Base-by-base conservation (phyloP, 2,888 invertebrate species). In the Griposia aprilina region DNA sequence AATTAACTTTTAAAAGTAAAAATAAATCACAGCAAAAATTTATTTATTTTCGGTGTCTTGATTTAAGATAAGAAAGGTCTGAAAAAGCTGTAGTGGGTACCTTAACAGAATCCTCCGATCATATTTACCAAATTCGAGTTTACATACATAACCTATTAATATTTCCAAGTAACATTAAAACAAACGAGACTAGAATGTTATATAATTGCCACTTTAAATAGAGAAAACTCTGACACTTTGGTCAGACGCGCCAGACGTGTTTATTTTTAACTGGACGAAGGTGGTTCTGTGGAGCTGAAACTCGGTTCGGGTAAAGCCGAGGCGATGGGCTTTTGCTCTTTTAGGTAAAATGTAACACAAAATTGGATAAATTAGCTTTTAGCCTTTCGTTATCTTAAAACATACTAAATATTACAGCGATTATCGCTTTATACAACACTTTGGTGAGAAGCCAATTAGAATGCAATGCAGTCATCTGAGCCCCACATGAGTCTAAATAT, bases 191-290 rank as follows among this genome's bases (percentile, higher is more conserved):
- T 36, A 60, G 10, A 50, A 41, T 41, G 48, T 41, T 3, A 45
- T 45, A 30, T 50, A 20, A 57, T 69, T 26, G 45, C 2, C 36
- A n/a, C 2, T 50, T 15, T 20, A 41, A 59, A 69, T 17, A 59
- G 26, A 45, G 11, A 36, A 63, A 59, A 69, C 15, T 62, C 45
- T 26, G 50, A 55, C 63, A 69, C 11, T 52, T 5, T 26, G 48
- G 15, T 59, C 71, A 72, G 59, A 30, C 41, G 57, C n/a, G 52
- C 52, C 74, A 36, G 70, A 36, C 62, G 15, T 62, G 71, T 82
- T 84, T 82, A 82, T 84, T 84, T 84, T 82, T 80, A 84, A 50
- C 74, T 52, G 68, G 63, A 72, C 60, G 45, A 80, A 69, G 75
- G 71, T 67, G 50, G 73, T 62, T 52, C n/a, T 15, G 41, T 41